Evolutionary conservation across 2,888 invertebrate genomes (phyloP).

Genomic region (Stenolophus ochropezus): DNA sequence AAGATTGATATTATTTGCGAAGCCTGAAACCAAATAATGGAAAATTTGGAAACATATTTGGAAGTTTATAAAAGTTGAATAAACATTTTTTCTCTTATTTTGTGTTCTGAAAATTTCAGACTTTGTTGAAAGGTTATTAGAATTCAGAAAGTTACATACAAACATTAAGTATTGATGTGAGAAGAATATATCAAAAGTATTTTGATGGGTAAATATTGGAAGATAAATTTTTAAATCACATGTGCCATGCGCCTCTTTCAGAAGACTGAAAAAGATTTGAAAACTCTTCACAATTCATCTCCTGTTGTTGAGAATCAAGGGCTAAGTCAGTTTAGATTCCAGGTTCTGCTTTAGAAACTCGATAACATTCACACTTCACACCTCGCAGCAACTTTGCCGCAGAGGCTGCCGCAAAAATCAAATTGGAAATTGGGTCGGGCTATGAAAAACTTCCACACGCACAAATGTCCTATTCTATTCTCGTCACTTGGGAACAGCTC

Average conservation of each 20-base stretch:
- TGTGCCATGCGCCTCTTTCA: neutral
- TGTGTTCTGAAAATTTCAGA: neutral
- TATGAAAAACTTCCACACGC: neutral
- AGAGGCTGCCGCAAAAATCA: neutral
- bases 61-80: neutral
- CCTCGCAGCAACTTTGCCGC: neutral
- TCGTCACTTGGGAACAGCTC: too few relatives aligned
- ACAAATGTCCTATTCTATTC: too few relatives aligned
- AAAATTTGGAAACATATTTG: neutral
- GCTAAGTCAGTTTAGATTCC: constrained; percentile 50
- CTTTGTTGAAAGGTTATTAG: neutral
- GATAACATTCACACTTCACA: constrained; percentile 40
- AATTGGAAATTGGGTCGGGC: neutral
- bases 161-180: constrained; percentile 13
- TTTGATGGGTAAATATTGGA: constrained; percentile 29
- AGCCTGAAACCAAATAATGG: neutral
- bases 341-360: constrained; percentile 36
- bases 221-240: constrained; percentile 25
- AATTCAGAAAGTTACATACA: neutral
- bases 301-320: constrained; percentile 29
- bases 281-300: constrained; percentile 35
- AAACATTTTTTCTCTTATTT: neutral
- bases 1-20: neutral
- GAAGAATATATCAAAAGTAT: constrained; percentile 1
- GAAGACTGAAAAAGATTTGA: constrained; percentile 33